Evolutionary conservation across 2,888 invertebrate genomes (phyloP).

Genomic region (Callyntrura guangdongensis): DNA sequence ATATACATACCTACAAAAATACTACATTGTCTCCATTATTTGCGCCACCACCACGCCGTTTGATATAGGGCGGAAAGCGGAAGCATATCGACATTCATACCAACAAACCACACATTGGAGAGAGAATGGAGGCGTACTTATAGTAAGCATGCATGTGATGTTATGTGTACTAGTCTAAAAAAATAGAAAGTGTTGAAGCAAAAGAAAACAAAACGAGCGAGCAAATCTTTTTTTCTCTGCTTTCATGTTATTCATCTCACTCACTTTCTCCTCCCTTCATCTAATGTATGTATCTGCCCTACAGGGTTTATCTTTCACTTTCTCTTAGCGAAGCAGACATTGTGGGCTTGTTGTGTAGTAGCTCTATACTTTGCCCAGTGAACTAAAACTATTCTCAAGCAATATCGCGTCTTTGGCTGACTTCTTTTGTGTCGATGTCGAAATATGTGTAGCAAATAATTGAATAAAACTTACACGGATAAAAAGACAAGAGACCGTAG

Average conservation of each 20-base stretch:
- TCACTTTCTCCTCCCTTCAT: conserved; percentile 34
- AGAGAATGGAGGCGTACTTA: background rate
- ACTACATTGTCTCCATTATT: background rate
- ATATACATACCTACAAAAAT: background rate
- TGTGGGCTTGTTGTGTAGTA: too few species aligned
- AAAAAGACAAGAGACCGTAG: background rate
- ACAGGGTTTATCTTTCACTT: conserved; percentile 63
- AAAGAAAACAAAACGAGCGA: conserved; percentile 54
- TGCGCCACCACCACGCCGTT: background rate
- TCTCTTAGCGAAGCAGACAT: background rate
- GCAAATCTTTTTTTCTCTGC: conserved; percentile 52
- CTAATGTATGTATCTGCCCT: conserved; percentile 29
- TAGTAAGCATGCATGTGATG: background rate
- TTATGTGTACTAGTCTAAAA: background rate
- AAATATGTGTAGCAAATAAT: conserved; percentile 74
- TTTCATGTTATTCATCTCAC: conserved; percentile 63
- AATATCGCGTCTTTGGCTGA: conserved; percentile 50
- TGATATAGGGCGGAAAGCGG: background rate
- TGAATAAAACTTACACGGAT: conserved; percentile 71
- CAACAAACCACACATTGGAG: background rate
- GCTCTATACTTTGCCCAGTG: background rate
- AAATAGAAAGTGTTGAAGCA: conserved; percentile 61
- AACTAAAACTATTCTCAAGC: conserved; percentile 45
- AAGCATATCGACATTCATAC: conserved; percentile 13
- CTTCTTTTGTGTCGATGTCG: conserved; percentile 34